Evolutionary conservation across 2,797 vertebrate genomes (phyloP).

Genomic region (Gallinago stenura): DNA sequence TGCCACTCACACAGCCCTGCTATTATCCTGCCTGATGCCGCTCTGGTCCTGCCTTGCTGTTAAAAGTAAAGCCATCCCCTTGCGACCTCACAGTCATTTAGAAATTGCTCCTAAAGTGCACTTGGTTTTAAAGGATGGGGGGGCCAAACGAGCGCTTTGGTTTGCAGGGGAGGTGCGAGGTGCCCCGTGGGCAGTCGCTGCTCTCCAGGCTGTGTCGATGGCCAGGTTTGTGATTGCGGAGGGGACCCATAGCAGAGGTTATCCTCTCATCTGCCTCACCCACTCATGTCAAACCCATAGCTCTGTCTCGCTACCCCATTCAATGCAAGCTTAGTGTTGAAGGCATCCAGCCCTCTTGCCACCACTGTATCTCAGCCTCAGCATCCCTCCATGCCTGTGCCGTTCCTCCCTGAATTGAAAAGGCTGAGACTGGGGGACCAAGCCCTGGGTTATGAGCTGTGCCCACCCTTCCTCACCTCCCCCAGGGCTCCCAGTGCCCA

Average conservation of each 20-base stretch:
- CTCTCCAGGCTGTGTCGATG: rapidly evolving
- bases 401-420: neutral
- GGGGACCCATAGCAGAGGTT: neutral
- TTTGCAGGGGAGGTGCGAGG: rapidly evolving
- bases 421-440: neutral
- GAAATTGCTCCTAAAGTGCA: neutral
- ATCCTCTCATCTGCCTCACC: neutral
- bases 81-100: neutral
- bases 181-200: rapidly evolving
- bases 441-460: neutral
- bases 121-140: neutral
- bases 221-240: rapidly evolving
- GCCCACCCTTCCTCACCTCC: rapidly evolving
- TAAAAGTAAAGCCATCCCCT: neutral
- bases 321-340: rapidly evolving
- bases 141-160: rapidly evolving
- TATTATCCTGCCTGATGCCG: neutral
- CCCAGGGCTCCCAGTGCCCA: neutral
- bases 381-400: rapidly evolving
- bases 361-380: neutral
- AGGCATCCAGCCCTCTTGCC: rapidly evolving
- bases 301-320: rapidly evolving
- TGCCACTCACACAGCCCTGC: neutral
- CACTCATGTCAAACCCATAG: rapidly evolving
- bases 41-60: neutral